Evolutionary conservation across 92 coral and sea anemone genomes (phyloP).

Genomic region (Epizoanthus scotinus): DNA sequence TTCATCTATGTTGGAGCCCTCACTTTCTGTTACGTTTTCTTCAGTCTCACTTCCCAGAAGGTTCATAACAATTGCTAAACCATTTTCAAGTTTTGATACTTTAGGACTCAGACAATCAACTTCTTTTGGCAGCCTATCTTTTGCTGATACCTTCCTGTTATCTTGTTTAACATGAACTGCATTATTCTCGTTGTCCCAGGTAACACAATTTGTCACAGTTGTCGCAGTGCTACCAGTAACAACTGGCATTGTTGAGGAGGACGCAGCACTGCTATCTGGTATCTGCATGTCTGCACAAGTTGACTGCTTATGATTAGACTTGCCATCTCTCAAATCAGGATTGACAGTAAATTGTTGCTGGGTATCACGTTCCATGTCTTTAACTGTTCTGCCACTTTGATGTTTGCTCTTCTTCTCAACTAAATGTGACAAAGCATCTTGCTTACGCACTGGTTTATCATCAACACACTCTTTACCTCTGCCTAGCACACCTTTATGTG

Average conservation of each 20-base stretch:
- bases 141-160: neutral
- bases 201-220: neutral
- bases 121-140: neutral
- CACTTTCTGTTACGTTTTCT: slow-evolving; percentile 11
- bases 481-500: neutral
- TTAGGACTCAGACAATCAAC: neutral
- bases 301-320: neutral
- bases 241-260: neutral
- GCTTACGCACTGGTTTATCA: neutral
- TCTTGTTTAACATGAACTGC: neutral
- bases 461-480: neutral
- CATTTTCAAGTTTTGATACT: slow-evolving; percentile 15
- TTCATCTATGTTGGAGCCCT: neutral
- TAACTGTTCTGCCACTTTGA: neutral
- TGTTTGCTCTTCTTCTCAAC: neutral
- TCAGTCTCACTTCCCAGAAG: slow-evolving; percentile 28
- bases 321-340: neutral
- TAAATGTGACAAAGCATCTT: neutral
- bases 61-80: slow-evolving; percentile 25
- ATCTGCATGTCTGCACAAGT: neutral
- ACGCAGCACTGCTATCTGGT: neutral
- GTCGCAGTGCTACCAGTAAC: neutral
- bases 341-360: neutral
- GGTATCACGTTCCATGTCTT: neutral
- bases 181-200: neutral